phyloP scores from a whole-genome alignment of 1,140 invertebrate genomes.

The Dendroctonus ponderosae region DNA sequence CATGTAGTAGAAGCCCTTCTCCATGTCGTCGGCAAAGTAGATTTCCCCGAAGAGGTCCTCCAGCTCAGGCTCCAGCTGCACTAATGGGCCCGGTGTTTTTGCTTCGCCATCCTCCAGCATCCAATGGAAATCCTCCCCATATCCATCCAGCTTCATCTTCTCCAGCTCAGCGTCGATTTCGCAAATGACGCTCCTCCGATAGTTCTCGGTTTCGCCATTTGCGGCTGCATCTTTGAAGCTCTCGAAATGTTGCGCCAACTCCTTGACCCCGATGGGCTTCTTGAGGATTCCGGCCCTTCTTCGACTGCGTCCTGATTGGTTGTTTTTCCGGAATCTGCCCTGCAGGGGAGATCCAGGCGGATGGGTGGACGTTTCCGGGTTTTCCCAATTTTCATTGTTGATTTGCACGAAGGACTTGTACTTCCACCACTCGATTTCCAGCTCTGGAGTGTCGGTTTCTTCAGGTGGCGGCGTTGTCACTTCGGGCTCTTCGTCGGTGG shows the following conservation, averaged over 20 bases:
- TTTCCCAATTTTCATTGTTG: neutral
- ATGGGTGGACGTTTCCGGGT: neutral
- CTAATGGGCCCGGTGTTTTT: neutral
- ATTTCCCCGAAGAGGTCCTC: constrained; percentile 36
- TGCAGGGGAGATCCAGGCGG: too few relatives aligned
- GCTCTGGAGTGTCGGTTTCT: neutral
- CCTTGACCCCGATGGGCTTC: constrained; percentile 7
- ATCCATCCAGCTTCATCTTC: constrained; percentile 32
- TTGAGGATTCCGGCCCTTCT: constrained; percentile 10
- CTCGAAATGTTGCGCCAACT: constrained; percentile 19
- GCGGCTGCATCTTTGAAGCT: constrained; percentile 30
- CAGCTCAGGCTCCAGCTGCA: neutral
- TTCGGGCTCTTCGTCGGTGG: neutral
- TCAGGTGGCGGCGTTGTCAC: neutral
- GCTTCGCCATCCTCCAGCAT: constrained; percentile 9
- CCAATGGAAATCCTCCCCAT: constrained; percentile 30
- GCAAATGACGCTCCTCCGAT: constrained; percentile 20
- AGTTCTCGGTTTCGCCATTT: constrained; percentile 30
- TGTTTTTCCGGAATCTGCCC: constrained; percentile 7
- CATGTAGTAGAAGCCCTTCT: constrained; percentile 33
- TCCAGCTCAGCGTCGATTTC: constrained; percentile 32
- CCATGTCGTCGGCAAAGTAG: constrained; percentile 24
- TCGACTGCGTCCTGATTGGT: neutral
- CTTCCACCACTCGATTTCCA: constrained; percentile 5
- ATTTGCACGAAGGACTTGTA: constrained; percentile 9